Conservation (phyloP, 2,113 vertebrate genomes). For the Bambusicola thoracicus region DNA sequence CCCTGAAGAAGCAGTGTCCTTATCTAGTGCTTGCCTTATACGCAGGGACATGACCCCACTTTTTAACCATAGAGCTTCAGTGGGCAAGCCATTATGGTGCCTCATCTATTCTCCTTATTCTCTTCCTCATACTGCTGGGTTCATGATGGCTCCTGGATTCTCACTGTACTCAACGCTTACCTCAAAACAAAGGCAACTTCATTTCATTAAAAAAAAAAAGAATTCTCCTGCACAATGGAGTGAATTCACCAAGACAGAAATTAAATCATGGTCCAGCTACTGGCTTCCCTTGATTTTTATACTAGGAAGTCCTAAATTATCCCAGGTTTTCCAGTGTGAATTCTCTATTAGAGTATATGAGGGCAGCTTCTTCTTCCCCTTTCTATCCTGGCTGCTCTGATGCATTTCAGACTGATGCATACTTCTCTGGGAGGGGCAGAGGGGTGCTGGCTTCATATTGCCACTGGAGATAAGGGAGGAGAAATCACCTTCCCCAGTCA, state of each 20-base stretch:
- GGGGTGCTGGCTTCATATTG: not conserved
- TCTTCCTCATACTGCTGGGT: not conserved
- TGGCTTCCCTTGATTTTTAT: not conserved
- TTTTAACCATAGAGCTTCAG: not conserved
- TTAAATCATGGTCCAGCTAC: not conserved
- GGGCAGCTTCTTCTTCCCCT: not conserved
- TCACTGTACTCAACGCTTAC: not conserved
- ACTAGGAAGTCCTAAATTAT: not conserved
- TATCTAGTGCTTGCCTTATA: not conserved
- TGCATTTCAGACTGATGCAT: not conserved
- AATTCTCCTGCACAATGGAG: accelerated
- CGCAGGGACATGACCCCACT: not conserved
- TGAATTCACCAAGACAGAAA: not conserved
- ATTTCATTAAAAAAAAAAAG: not conserved
- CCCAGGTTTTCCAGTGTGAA: not conserved
- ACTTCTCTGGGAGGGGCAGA: not conserved
- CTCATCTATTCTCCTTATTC: accelerated
- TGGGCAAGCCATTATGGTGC: not conserved
- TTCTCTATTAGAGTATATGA: not conserved
- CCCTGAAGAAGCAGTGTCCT: not conserved
- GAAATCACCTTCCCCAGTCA: not conserved
- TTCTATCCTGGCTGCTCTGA: not conserved
- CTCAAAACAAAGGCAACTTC: not conserved
- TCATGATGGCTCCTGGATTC: not conserved
- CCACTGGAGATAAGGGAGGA: not conserved